A percentile compares a stretch with the other conserved stretches of the same genome.
Evolutionary conservation across 2,888 invertebrate genomes (phyloP).

Genomic region (Spodoptera exigua): DNA sequence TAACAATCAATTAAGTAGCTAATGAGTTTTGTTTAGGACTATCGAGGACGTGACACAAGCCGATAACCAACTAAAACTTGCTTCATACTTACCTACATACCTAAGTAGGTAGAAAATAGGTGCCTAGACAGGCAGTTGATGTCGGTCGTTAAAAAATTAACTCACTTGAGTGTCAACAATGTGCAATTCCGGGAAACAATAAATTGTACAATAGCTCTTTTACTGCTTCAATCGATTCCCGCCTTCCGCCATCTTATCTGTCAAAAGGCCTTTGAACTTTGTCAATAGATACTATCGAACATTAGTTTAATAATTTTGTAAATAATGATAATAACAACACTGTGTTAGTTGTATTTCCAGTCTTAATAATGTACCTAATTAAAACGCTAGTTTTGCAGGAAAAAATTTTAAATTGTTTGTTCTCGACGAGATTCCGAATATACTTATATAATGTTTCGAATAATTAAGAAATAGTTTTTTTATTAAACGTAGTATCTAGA

Average conservation of each 20-base stretch:
- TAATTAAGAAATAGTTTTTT: too few relatives aligned
- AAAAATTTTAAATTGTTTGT: constrained; percentile 14
- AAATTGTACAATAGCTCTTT: constrained; percentile 38
- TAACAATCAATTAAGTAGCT: too few relatives aligned
- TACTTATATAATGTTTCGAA: too few relatives aligned
- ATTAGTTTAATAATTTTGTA: constrained; percentile 16
- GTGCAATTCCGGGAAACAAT: constrained; percentile 51
- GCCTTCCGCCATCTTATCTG: constrained; percentile 41
- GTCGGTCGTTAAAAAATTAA: constrained; percentile 44
- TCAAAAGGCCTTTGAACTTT: constrained; percentile 49
- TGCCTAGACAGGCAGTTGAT: constrained; percentile 7
- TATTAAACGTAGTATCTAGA: too few relatives aligned
- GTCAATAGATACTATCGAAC: constrained; percentile 22
- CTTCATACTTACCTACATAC: background rate
- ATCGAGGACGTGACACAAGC: too few relatives aligned
- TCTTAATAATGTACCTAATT: constrained; percentile 24
- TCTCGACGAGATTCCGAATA: background rate
- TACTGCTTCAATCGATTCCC: constrained; percentile 22
- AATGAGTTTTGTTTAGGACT: too few relatives aligned
- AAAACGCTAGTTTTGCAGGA: too few relatives aligned
- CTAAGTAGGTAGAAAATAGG: background rate
- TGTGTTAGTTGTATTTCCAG: constrained; percentile 11
- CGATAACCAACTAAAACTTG: too few relatives aligned
- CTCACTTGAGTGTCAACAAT: constrained; percentile 12
- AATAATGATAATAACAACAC: constrained; percentile 11